Conservation (phyloP, 2,113 vertebrate genomes). For the Eptatretus burgeri region DNA sequence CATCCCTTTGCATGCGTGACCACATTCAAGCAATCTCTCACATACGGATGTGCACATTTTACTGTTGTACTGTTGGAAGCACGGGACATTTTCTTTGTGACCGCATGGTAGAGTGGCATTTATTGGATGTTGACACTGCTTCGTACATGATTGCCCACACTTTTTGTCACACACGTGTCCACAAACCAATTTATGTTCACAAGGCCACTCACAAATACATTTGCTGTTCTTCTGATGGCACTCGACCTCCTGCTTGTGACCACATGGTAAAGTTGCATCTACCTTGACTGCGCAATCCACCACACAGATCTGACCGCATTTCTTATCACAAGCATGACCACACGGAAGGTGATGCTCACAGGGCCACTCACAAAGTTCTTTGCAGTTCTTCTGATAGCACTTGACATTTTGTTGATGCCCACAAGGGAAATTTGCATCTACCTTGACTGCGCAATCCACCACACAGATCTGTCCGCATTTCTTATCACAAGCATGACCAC, state of each 20-base stretch:
- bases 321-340: conserved; percentile 41
- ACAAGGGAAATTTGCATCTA: not conserved
- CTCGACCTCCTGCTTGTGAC: not conserved
- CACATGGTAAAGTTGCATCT: not conserved
- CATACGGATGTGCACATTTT: not conserved
- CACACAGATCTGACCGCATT: conserved; percentile 50
- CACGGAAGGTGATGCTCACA: conserved; percentile 15
- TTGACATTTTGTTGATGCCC: not conserved
- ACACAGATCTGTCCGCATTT: not conserved
- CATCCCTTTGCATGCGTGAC: conserved; percentile 46
- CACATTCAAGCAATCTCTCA: conserved; percentile 16
- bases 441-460: not conserved
- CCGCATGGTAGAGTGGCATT: not conserved
- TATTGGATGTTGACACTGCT: not conserved
- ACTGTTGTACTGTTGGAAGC: not conserved
- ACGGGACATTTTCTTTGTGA: not conserved
- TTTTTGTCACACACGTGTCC: conserved; percentile 48
- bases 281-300: not conserved
- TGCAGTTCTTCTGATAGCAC: not conserved
- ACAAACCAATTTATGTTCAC: conserved; percentile 15
- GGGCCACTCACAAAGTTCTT: not conserved
- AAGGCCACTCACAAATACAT: not conserved
- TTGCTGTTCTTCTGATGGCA: not conserved
- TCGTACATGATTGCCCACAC: conserved; percentile 43
- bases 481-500: not conserved